phyloP scores from a whole-genome alignment of 2,797 vertebrate species.

The Pseudocheirus occidentalis region DNA sequence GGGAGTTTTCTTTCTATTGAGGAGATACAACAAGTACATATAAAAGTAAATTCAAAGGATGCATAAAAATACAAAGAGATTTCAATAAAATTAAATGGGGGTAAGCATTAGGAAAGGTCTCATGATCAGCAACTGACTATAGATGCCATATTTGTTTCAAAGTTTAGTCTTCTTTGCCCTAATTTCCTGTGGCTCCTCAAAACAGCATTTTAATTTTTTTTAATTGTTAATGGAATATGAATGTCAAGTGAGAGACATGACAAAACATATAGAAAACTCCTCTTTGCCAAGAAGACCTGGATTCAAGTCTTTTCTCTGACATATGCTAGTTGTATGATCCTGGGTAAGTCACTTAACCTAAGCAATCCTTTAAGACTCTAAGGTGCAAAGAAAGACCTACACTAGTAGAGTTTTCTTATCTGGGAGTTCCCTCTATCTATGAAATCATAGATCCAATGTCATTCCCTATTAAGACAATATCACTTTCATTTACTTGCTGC shows the following conservation, averaged over 20 bases:
- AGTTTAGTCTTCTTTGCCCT: conserved; percentile 3
- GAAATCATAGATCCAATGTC: background rate
- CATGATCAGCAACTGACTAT: background rate
- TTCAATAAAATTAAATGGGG: background rate
- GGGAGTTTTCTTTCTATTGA: background rate
- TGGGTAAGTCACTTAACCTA: background rate
- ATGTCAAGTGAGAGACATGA: background rate
- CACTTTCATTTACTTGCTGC: background rate
- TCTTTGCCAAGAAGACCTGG: background rate
- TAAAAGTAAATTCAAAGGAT: background rate
- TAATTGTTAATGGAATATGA: background rate
- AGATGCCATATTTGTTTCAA: conserved; percentile 36
- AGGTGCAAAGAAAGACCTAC: background rate
- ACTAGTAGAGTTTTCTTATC: background rate
- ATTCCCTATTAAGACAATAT: background rate
- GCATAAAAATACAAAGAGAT: background rate
- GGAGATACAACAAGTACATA: background rate
- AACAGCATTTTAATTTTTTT: conserved; percentile 30
- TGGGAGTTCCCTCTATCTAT: background rate
- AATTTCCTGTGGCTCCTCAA: conserved; percentile 22
- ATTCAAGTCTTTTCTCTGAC: background rate
- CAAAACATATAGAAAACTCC: background rate
- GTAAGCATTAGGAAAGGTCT: background rate
- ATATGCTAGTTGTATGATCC: background rate
- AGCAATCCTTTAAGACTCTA: background rate